Percentiles rank a stretch among this genome's conserved stretches.
These are phyloP conservation scores for Prenolepis imparis DNA, from an alignment of 2,888 invertebrate genomes.

Conservation along the genomic window DNA sequence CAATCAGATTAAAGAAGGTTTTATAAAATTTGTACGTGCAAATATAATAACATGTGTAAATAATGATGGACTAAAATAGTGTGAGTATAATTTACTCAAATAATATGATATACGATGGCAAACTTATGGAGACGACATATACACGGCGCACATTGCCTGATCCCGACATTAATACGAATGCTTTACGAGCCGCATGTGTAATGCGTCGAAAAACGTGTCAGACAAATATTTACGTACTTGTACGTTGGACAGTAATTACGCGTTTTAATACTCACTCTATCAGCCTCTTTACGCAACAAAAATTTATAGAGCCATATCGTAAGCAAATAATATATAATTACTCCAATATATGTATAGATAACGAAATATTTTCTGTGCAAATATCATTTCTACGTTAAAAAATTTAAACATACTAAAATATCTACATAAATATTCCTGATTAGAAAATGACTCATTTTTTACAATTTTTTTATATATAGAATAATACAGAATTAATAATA, in stretches of 20 bases:
- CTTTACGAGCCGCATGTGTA: slow-evolving; percentile 69
- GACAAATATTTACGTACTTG: slow-evolving; percentile 39
- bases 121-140: slow-evolving; percentile 59
- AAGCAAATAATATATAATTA: slow-evolving; percentile 9
- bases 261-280: slow-evolving; percentile 16
- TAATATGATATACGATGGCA: slow-evolving; percentile 28
- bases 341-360: background rate
- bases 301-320: slow-evolving; percentile 12
- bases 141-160: slow-evolving; percentile 67
- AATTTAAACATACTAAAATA: background rate
- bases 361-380: slow-evolving; percentile 5
- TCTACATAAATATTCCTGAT: background rate
- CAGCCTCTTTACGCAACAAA: background rate
- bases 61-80: slow-evolving; percentile 10
- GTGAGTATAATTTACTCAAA: slow-evolving; percentile 37
- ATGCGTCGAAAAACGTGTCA: slow-evolving; percentile 67
- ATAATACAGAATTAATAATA: background rate
- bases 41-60: too few species aligned
- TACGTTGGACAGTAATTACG: slow-evolving; percentile 22
- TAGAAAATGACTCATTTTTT: background rate
- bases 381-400: background rate
- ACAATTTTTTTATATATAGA: too few species aligned
- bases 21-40: background rate
- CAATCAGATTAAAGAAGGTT: background rate
- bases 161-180: slow-evolving; percentile 74